Evolutionary conservation across 2,113 vertebrate genomes (phyloP), one percentile per base, ranked within the genome.

Genomic region (Hippocampus comes): DNA sequence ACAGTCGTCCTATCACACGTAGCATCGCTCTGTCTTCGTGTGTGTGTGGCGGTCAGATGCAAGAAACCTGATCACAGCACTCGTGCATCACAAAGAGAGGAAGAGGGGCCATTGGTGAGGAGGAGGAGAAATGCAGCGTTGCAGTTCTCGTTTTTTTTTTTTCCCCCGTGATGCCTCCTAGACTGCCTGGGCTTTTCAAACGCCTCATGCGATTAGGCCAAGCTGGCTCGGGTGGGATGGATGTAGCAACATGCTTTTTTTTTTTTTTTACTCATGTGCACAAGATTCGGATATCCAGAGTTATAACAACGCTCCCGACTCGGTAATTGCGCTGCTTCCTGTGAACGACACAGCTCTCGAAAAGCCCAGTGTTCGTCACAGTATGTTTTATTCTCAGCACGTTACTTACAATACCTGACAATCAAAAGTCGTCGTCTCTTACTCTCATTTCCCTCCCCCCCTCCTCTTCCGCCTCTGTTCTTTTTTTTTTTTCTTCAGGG

Each of bases 1-100:
- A 79, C 77, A 66, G 78, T 78, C 71, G 78, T 83, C 63, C 79
- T 76, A 60, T 75, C n/a, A 20, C 70, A 4, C 5, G 79, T 73
- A 73, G 64, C 51, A 42, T 83, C 74, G 53, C 73, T 23, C 79
- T 71, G 70, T 82, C 74, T 73, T 76, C 68, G 51, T 71, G 46
- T 72, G 74, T 72, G 65, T 81, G 73, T 79, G 69, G 71, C 72
- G 70, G 66, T 89, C 85, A 79, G 78, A 80, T 90, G 86, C 86
- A 86, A 82, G 87, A 89, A 91, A 91, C 84, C 84, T 84, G 86
- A 89, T 90, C 85, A 83, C 86, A 89, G 89, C 85, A 86, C 85
- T 91, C 86, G 82, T 90, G 87, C 88, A 91, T 90, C 85, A 89
- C 78, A 86, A 81, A 74, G 85, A 86, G 84, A 83, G 81, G 81